Base-by-base conservation (phyloP, 2,113 vertebrate genomes). In the Scopus umbretta region DNA sequence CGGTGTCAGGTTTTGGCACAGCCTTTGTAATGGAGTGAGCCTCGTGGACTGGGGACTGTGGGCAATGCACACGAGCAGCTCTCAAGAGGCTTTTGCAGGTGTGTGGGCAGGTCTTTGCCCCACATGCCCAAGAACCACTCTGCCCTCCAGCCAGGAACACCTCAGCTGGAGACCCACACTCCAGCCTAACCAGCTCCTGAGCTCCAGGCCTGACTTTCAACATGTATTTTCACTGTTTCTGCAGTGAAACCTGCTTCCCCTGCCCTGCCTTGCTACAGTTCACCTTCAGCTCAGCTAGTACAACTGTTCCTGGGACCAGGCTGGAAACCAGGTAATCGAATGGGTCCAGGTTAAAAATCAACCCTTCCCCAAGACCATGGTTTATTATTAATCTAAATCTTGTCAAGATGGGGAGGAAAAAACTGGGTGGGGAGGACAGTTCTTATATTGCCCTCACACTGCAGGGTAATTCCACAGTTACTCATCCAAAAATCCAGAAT, bases 51-150 rank as follows among this genome's bases (percentile, higher is more conserved):
- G 97, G 97, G 93, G 88, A 96, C 61, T 38, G 0, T 27, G 32
- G 85, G 76, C 5, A 63, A 93, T 89, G 96, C 96, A 96, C 80
- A 96, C 97, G 97, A 98, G 98, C 97, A 98, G 98, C 98, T 95
- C 55, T 96, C 80, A 94, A 93, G 92, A 86, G 68, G 49, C 20
- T 83, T 80, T 22, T 25, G 49, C 56, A 70, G 62, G 23, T 13
- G 47, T 3, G 3, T 23, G 36, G 25, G 1, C 40, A 80, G 22
- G 26, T 79, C 83, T 53, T 72, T 36, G 27, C 14, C 40, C 36
- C 15, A 6, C 0, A 2, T 66, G 29, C 49, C 38, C n/a, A 20
- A n/a, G 47, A 12, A 45, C 16, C 11, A 6, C 50, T 50, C 11
- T 43, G 45, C 23, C 18, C 59, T 43, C 26, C 59, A 36, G 3